These are phyloP conservation scores for Drosophila watanabei DNA, from an alignment of 1,140 invertebrate species.

Conservation along the genomic window DNA sequence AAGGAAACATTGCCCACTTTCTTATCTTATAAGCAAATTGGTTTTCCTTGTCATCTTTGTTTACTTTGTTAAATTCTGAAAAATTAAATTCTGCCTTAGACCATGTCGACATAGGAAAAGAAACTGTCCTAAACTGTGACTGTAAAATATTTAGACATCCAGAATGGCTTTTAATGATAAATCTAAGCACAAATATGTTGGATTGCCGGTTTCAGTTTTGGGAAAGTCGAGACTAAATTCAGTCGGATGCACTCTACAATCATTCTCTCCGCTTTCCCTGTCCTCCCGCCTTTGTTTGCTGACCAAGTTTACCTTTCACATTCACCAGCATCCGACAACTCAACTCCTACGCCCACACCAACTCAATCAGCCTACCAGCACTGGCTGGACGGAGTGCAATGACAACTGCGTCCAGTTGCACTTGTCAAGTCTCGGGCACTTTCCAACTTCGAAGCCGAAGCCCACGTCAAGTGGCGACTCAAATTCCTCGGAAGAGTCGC, in stretches of 20 bases:
- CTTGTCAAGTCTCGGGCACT: constrained; percentile 63
- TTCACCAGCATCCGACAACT: constrained; percentile 29
- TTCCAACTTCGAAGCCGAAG: constrained; percentile 31
- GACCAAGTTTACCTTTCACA: constrained; percentile 56
- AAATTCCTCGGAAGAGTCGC: constrained; percentile 64
- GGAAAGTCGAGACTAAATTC: constrained; percentile 15
- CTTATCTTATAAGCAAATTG: neutral
- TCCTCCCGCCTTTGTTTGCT: constrained; percentile 20
- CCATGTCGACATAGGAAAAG: no score
- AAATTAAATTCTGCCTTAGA: no score
- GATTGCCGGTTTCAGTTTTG: neutral
- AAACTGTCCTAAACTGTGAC: neutral
- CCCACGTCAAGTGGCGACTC: constrained; percentile 28
- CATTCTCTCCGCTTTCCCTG: constrained; percentile 11
- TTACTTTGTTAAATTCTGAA: neutral
- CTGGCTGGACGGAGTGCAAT: constrained; percentile 43
- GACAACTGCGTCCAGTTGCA: constrained; percentile 62
- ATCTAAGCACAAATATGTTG: constrained; percentile 1
- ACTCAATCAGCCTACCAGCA: constrained; percentile 28
- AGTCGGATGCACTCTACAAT: constrained; percentile 6
- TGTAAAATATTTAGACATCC: neutral
- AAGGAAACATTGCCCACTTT: neutral
- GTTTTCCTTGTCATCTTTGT: neutral
- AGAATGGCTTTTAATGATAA: neutral
- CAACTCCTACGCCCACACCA: constrained; percentile 35